Evolutionary conservation across 2,888 invertebrate species (phyloP).

Genomic region (Julus scandinavius): DNA sequence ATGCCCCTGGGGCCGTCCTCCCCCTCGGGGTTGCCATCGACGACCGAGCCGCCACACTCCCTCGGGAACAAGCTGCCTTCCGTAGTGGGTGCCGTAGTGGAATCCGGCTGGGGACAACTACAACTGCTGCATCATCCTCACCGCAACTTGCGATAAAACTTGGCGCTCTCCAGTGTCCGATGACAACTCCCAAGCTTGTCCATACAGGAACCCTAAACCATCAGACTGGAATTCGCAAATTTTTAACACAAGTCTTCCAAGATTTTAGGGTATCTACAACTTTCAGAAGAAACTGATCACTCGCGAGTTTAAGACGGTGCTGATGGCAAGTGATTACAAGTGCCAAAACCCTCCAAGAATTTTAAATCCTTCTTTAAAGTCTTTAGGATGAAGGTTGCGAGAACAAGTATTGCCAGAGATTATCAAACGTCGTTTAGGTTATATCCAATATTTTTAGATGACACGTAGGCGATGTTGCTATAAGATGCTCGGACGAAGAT

Average conservation of each 20-base stretch:
- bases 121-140: neutral
- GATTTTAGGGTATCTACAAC: too few species aligned
- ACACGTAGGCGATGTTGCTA: neutral
- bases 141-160: neutral
- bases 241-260: too few species aligned
- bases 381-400: neutral
- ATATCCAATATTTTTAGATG: neutral
- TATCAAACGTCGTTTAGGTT: neutral
- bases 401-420: neutral
- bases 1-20: neutral
- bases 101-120: neutral
- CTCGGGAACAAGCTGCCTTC: conserved; percentile 5
- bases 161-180: too few species aligned
- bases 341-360: too few species aligned
- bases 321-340: too few species aligned
- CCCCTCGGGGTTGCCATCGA: neutral
- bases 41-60: neutral
- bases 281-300: too few species aligned
- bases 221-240: too few species aligned
- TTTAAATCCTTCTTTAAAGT: neutral
- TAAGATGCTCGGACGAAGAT: neutral
- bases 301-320: too few species aligned
- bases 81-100: conserved; percentile 19
- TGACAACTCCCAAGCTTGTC: too few species aligned
- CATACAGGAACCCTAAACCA: too few species aligned